Evolutionary conservation across 1,140 invertebrate genomes (phyloP).

Genomic region (Nautilus pompilius): DNA sequence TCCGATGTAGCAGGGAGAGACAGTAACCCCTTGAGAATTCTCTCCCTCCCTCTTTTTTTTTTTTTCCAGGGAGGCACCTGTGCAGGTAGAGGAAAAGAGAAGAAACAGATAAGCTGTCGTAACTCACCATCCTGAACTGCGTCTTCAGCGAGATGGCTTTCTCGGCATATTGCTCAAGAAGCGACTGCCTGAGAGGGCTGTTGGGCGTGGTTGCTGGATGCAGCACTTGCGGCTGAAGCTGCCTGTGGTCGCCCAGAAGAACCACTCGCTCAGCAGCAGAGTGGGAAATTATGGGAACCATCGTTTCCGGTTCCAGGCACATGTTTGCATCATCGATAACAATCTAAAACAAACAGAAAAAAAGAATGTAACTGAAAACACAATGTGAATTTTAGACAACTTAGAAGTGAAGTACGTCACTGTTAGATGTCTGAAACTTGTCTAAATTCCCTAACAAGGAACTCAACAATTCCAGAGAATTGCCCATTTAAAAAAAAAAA

Average conservation of each 20-base stretch:
- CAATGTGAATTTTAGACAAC: neutral
- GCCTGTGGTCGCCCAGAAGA: conserved; percentile 43
- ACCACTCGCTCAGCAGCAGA: conserved; percentile 28
- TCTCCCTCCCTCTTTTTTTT: no score
- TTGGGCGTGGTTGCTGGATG: conserved; percentile 30
- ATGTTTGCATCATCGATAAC: conserved; percentile 49
- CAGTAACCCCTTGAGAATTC: no score
- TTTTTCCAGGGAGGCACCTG: no score
- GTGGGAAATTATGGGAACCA: conserved; percentile 38
- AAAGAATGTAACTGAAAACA: neutral
- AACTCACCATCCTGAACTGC: neutral
- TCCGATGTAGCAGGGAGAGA: no score
- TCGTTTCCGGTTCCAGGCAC: conserved; percentile 42
- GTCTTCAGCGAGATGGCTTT: conserved; percentile 13
- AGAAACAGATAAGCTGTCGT: no score
- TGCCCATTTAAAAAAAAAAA: neutral
- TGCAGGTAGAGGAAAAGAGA: no score
- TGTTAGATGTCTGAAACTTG: no score
- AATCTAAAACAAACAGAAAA: conserved; percentile 26
- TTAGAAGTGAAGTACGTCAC: no score
- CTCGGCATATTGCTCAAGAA: conserved; percentile 40
- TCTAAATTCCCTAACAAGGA: no score
- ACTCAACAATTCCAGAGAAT: neutral
- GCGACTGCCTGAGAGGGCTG: conserved; percentile 28
- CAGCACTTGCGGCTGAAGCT: conserved; percentile 29